These are phyloP conservation scores for Melierax canorus DNA, from an alignment of 2,113 vertebrate species.

Conservation along the genomic window DNA sequence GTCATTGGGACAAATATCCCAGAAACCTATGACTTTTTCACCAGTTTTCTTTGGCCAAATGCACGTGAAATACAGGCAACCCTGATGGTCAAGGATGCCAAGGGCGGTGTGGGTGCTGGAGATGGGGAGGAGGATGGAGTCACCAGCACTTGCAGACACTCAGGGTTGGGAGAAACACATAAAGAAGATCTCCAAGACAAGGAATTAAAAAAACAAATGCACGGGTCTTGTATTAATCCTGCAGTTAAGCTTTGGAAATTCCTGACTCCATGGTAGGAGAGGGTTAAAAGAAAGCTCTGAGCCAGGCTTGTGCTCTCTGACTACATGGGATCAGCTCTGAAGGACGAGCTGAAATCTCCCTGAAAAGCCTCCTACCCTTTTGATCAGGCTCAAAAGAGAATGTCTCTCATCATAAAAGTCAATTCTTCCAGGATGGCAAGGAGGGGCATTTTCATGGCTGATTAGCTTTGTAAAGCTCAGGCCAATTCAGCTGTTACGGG, in stretches of 20 bases:
- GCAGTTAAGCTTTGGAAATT: background rate
- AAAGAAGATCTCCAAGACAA: background rate
- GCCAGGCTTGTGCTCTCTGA: background rate
- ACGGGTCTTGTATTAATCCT: background rate
- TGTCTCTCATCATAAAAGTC: constrained; percentile 25
- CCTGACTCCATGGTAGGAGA: background rate
- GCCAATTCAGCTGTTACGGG: background rate
- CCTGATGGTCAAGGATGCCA: background rate
- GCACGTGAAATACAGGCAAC: background rate
- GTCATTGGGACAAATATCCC: background rate
- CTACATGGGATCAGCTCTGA: background rate
- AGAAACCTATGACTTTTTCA: background rate
- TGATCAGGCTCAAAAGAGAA: background rate
- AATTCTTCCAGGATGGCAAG: constrained; percentile 13
- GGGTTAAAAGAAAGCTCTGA: constrained; percentile 11
- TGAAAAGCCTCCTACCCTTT: background rate
- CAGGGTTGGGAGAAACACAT: background rate
- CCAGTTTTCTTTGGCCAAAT: background rate
- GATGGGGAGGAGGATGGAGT: background rate
- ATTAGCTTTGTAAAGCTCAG: background rate
- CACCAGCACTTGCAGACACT: background rate
- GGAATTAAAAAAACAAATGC: background rate
- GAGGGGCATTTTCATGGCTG: constrained; percentile 42
- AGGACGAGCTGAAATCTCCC: background rate
- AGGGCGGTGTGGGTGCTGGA: background rate